Conservation (phyloP, 2,888 invertebrate species). For the Acanthoscelides obtectus region DNA sequence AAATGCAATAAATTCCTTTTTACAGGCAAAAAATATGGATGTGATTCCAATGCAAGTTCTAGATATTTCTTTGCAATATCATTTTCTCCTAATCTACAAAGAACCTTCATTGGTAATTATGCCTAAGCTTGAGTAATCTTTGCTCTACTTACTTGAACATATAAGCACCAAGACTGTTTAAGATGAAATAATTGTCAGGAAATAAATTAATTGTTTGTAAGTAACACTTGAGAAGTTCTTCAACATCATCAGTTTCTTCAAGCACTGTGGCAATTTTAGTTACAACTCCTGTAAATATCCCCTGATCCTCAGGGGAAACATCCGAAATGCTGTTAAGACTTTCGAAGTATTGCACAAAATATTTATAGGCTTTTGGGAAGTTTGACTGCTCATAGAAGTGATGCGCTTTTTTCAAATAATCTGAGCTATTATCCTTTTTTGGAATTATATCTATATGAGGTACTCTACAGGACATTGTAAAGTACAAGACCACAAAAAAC, state of each 20-base stretch:
- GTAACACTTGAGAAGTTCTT: slow-evolving; percentile 45
- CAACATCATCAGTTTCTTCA: slow-evolving; percentile 35
- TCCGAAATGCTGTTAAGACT: slow-evolving; percentile 23
- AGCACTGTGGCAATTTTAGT: slow-evolving; percentile 31
- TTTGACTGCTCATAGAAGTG: slow-evolving; percentile 23
- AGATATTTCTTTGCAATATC: slow-evolving; percentile 36
- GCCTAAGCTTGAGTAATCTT: neutral
- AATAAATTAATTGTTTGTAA: slow-evolving; percentile 47
- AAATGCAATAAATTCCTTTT: slow-evolving; percentile 65
- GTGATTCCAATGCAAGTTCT: slow-evolving; percentile 27
- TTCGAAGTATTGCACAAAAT: slow-evolving; percentile 33
- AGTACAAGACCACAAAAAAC: no score
- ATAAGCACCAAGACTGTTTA: slow-evolving; percentile 51
- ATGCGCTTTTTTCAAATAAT: slow-evolving; percentile 28
- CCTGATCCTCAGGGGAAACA: slow-evolving; percentile 23
- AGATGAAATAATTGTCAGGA: slow-evolving; percentile 48
- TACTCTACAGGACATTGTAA: slow-evolving; percentile 23
- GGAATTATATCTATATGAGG: slow-evolving; percentile 22
- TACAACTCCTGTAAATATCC: slow-evolving; percentile 29
- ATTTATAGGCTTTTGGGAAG: slow-evolving; percentile 26
- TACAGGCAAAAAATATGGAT: slow-evolving; percentile 32
- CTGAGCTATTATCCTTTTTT: slow-evolving; percentile 23
- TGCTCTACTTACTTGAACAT: slow-evolving; percentile 47
- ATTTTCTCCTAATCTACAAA: slow-evolving; percentile 33
- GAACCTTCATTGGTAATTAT: neutral